Percentiles rank a stretch among this genome's conserved stretches.
phyloP scores from a whole-genome alignment of 1,140 invertebrate genomes.

The Halictus rubicundus region DNA sequence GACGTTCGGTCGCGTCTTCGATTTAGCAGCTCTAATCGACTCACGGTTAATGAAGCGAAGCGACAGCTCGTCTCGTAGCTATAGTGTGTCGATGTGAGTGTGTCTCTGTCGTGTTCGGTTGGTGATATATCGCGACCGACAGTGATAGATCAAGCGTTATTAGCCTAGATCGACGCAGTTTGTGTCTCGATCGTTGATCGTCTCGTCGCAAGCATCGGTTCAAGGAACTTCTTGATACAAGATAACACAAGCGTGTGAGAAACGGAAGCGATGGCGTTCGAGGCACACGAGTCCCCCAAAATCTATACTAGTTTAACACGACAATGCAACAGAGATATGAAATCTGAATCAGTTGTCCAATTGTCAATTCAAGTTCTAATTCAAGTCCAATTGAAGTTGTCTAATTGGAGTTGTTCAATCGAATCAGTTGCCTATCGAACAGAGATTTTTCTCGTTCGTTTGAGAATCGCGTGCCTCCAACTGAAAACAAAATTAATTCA shows the following conservation, averaged over 20 bases:
- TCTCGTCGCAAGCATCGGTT: slow-evolving; percentile 14
- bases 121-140: not conserved
- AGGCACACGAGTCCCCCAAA: not conserved
- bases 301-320: no score
- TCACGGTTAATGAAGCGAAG: slow-evolving; percentile 20
- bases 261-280: not conserved
- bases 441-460: no score
- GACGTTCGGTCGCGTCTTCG: not conserved
- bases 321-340: no score
- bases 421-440: no score
- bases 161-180: not conserved
- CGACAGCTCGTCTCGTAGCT: slow-evolving; percentile 9
- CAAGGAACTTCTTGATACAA: not conserved
- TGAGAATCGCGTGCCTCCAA: not conserved
- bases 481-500: not conserved
- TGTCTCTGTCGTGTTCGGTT: not conserved
- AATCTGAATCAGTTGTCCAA: no score
- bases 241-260: not conserved
- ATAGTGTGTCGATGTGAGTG: not conserved
- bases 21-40: not conserved
- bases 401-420: no score
- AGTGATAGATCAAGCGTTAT: not conserved
- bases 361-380: no score
- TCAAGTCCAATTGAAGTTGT: no score
- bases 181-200: not conserved